Evolutionary conservation across 2,797 vertebrate genomes (phyloP).

Genomic region (Megaceryle alcyon): DNA sequence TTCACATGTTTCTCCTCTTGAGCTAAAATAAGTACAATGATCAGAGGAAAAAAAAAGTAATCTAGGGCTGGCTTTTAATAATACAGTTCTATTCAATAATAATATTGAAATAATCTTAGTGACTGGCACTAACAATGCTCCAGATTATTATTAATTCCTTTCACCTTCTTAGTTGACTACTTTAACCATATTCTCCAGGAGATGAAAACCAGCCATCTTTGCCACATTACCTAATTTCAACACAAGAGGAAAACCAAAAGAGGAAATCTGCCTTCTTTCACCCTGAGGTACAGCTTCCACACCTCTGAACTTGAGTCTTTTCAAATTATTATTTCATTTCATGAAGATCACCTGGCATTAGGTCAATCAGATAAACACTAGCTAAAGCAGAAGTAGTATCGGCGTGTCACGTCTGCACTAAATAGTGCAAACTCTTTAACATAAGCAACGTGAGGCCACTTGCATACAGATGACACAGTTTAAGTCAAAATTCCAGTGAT

Average conservation of each 20-base stretch:
- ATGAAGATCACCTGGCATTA: not conserved
- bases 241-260: not conserved
- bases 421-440: not conserved
- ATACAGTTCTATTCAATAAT: too few species aligned
- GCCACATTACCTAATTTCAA: not conserved
- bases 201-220: not conserved
- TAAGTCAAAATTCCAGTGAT: not conserved
- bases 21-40: not conserved
- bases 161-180: not conserved
- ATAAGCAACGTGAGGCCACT: not conserved
- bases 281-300: not conserved
- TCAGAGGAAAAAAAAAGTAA: not conserved
- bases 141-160: not conserved
- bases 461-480: not conserved
- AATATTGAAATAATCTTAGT: not conserved
- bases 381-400: not conserved
- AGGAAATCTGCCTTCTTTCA: not conserved
- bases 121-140: not conserved
- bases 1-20: not conserved
- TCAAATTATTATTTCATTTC: not conserved
- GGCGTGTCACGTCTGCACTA: not conserved
- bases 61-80: too few species aligned
- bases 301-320: not conserved
- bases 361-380: not conserved
- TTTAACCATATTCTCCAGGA: not conserved